phyloP scores from a whole-genome alignment of 1,140 invertebrate genomes.

The Leguminivora glycinivorella region DNA sequence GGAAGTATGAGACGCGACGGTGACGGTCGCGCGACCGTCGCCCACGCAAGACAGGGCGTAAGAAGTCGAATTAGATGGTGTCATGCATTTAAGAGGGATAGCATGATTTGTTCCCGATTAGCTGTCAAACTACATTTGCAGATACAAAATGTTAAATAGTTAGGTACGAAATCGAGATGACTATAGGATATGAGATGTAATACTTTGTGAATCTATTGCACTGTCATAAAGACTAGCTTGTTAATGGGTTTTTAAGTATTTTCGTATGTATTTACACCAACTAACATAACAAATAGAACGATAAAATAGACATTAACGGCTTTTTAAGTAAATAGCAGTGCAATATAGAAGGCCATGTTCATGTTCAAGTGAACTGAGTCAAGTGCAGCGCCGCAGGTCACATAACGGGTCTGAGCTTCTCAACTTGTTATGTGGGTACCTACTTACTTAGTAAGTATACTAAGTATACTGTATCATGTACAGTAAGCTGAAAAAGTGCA shows the following conservation, averaged over 20 bases:
- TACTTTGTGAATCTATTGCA: neutral
- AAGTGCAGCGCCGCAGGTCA: conserved; percentile 22
- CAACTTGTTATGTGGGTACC: neutral
- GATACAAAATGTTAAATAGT: too few species aligned
- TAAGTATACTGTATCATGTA: neutral
- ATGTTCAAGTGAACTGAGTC: conserved; percentile 2
- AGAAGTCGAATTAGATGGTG: too few species aligned
- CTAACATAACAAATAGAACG: neutral
- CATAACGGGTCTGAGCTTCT: conserved; percentile 15
- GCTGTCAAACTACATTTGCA: too few species aligned
- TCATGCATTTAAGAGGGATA: too few species aligned
- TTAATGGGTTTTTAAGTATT: neutral
- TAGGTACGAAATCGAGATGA: too few species aligned
- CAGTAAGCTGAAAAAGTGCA: neutral
- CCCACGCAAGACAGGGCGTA: too few species aligned
- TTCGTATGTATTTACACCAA: neutral
- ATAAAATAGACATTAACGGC: neutral
- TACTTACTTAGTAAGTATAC: too few species aligned
- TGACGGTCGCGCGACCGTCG: too few species aligned
- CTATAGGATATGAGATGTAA: too few species aligned
- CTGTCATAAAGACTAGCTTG: neutral
- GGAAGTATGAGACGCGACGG: too few species aligned
- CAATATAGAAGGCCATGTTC: conserved; percentile 24
- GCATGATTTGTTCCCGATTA: too few species aligned
- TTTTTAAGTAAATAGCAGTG: neutral